phyloP scores from a whole-genome alignment of 2,888 invertebrate genomes.

The Calameuta filiformis region DNA sequence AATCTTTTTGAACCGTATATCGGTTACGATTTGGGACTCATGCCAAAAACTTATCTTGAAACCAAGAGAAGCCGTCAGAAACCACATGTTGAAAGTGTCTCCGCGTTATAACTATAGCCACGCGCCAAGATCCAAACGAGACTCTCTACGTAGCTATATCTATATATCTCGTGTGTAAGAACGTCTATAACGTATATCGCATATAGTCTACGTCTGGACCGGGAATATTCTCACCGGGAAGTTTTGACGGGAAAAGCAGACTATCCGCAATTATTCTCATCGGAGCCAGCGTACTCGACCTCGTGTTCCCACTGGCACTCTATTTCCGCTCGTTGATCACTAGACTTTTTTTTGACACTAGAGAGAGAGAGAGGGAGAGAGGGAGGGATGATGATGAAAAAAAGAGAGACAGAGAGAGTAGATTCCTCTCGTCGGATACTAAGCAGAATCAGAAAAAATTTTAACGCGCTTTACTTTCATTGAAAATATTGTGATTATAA shows the following conservation, averaged over 20 bases:
- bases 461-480: not conserved
- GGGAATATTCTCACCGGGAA: not conserved
- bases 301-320: conserved; percentile 13
- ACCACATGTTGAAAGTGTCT: conserved; percentile 7
- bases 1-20: not conserved
- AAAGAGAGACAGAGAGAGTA: conserved; percentile 7
- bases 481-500: not conserved
- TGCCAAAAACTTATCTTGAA: conserved; percentile 4
- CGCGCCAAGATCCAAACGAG: not conserved
- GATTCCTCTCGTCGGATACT: conserved; percentile 7
- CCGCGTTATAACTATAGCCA: not conserved
- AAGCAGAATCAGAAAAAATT: not conserved
- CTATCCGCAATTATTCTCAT: conserved; percentile 1
- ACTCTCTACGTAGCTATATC: not conserved
- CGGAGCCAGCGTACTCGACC: conserved; percentile 21
- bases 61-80: not conserved
- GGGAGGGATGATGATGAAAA: not conserved
- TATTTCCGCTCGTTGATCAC: conserved; percentile 14
- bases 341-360: not conserved
- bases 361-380: not conserved
- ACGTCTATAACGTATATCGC: not conserved
- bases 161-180: not conserved
- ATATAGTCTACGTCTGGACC: not conserved
- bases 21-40: not conserved
- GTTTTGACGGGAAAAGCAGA: not conserved